Conservation (phyloP, 2,797 vertebrate species). For the Megalops cyprinoides region DNA sequence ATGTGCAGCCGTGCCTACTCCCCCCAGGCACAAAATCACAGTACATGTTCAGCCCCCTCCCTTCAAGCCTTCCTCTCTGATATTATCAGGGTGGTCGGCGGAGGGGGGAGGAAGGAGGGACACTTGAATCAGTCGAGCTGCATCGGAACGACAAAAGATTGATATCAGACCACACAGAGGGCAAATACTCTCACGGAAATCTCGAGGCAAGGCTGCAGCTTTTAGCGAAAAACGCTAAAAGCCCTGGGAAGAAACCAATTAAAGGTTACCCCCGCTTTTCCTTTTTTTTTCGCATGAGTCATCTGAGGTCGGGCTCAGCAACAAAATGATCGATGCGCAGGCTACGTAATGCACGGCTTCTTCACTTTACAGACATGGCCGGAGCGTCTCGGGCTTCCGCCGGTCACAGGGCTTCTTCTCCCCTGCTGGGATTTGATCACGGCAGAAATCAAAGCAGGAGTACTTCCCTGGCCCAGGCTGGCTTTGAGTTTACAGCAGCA, state of each 20-base stretch:
- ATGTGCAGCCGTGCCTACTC: conserved; percentile 48
- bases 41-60: not conserved
- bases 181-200: not conserved
- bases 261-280: not conserved
- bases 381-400: not conserved
- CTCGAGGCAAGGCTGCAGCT: not conserved
- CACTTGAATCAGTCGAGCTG: not conserved
- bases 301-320: not conserved
- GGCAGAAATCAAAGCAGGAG: not conserved
- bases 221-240: not conserved
- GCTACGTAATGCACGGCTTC: not conserved
- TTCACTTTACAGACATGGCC: not conserved
- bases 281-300: not conserved
- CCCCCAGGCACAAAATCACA: conserved; percentile 5
- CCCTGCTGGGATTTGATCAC: not conserved
- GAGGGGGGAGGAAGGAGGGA: not conserved
- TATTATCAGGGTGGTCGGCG: not conserved
- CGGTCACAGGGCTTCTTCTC: not conserved
- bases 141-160: not conserved
- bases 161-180: not conserved
- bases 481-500: not conserved
- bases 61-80: not conserved
- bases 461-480: not conserved
- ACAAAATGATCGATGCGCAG: not conserved
- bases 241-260: not conserved